Evolutionary conservation across 2,797 vertebrate species (phyloP).

Genomic region (Streptopelia turtur): DNA sequence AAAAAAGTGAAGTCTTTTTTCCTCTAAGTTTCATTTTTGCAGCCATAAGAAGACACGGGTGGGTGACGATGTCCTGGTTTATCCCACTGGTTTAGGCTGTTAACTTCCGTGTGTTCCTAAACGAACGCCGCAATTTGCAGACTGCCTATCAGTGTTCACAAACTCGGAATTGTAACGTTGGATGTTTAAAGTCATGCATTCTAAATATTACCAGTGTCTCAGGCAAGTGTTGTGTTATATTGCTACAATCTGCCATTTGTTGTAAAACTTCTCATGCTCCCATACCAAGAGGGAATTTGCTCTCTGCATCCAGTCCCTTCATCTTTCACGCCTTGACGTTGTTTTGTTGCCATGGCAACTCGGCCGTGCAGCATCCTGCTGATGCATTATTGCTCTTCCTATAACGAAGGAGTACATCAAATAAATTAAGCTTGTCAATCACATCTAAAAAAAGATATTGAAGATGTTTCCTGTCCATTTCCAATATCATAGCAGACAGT

Average conservation of each 20-base stretch:
- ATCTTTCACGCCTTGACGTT: background rate
- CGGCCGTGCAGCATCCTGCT: background rate
- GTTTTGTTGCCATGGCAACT: conserved; percentile 59
- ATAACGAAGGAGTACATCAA: conserved; percentile 19
- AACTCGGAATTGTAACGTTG: background rate
- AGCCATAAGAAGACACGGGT: background rate
- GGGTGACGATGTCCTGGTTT: background rate
- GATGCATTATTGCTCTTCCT: conserved; percentile 7
- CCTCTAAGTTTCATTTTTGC: background rate
- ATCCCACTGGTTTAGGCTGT: background rate
- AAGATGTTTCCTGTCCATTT: background rate
- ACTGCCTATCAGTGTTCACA: background rate
- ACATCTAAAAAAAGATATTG: background rate
- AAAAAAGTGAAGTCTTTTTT: background rate
- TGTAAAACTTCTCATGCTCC: conserved; percentile 4
- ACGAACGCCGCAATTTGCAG: background rate
- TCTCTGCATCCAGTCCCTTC: background rate
- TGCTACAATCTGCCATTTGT: conserved; percentile 7
- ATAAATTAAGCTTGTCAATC: conserved; percentile 63
- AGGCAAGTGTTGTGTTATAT: background rate
- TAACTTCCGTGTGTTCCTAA: background rate
- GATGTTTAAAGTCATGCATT: background rate
- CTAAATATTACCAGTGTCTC: background rate
- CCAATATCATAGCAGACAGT: background rate
- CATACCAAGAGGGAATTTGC: background rate